These are phyloP conservation scores for Cataglyphis altisquamis DNA, from an alignment of 2,888 invertebrate species.

Conservation along the genomic window DNA sequence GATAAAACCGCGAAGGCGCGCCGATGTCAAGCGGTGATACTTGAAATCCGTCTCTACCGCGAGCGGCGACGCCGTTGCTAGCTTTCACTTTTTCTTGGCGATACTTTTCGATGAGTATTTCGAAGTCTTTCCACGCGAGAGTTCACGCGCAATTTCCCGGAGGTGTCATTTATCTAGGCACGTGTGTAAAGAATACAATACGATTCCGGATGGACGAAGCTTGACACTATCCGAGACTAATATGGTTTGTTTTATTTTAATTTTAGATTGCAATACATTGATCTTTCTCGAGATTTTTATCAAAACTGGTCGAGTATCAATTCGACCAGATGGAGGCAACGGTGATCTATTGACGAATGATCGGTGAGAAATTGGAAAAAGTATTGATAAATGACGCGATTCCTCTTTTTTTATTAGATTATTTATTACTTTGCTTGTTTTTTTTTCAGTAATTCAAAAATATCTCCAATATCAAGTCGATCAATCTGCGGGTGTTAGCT, in stretches of 20 bases:
- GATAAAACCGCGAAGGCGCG: slow-evolving; percentile 25
- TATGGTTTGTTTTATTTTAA: neutral
- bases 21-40: neutral
- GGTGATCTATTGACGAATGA: neutral
- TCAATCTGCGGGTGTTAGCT: neutral
- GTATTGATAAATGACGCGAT: neutral
- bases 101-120: slow-evolving; percentile 4
- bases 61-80: neutral
- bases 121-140: slow-evolving; percentile 24
- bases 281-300: neutral
- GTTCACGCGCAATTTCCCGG: neutral
- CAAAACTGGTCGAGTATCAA: neutral
- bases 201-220: neutral
- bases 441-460: neutral
- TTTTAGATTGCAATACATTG: neutral
- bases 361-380: neutral
- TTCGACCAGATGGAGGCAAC: slow-evolving; percentile 1
- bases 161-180: neutral
- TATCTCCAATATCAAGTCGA: neutral
- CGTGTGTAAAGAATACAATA: too few species aligned
- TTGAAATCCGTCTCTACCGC: slow-evolving; percentile 16
- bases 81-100: slow-evolving; percentile 32
- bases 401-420: neutral
- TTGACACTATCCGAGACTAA: neutral
- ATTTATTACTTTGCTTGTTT: neutral